Percentiles rank a stretch among this genome's conserved stretches.
phyloP scores from a whole-genome alignment of 2,113 vertebrate species.

The Myocastor coypus region DNA sequence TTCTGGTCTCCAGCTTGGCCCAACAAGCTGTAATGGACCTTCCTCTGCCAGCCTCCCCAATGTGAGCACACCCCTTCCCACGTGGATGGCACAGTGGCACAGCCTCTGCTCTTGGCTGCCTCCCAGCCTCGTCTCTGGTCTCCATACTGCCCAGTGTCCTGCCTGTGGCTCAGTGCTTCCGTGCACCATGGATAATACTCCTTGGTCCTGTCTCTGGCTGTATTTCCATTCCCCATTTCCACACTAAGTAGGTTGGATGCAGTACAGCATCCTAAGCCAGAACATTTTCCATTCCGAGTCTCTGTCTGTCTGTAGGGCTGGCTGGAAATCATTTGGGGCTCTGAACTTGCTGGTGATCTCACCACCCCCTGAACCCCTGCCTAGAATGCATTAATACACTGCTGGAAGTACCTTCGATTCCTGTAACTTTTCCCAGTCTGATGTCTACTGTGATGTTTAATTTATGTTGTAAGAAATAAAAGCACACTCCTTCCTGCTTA shows the following conservation, averaged over 20 bases:
- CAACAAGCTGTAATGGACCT: not conserved
- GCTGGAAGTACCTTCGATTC: conserved; percentile 20
- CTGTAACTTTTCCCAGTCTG: conserved; percentile 59
- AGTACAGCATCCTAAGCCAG: not conserved
- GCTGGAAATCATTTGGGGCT: not conserved
- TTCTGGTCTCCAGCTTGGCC: not conserved
- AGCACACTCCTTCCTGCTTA: conserved; percentile 49
- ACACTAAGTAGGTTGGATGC: not conserved
- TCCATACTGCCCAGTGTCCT: not conserved
- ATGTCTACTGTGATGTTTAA: conserved; percentile 74
- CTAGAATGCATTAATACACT: conserved; percentile 46
- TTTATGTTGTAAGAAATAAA: conserved; percentile 73
- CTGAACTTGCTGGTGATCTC: conserved; percentile 21
- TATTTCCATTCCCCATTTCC: not conserved
- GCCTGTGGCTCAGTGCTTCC: not conserved
- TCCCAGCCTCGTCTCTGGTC: not conserved
- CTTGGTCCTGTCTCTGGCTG: not conserved
- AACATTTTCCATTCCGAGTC: not conserved
- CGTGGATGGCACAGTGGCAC: not conserved
- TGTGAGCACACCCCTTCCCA: not conserved
- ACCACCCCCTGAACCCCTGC: not conserved
- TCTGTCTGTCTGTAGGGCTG: not conserved
- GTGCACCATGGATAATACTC: not conserved
- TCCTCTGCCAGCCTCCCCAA: not conserved
- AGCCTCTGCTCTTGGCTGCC: not conserved